These are phyloP conservation scores for Plutomurus gul DNA, from an alignment of 1,140 invertebrate species.

Conservation along the genomic window DNA sequence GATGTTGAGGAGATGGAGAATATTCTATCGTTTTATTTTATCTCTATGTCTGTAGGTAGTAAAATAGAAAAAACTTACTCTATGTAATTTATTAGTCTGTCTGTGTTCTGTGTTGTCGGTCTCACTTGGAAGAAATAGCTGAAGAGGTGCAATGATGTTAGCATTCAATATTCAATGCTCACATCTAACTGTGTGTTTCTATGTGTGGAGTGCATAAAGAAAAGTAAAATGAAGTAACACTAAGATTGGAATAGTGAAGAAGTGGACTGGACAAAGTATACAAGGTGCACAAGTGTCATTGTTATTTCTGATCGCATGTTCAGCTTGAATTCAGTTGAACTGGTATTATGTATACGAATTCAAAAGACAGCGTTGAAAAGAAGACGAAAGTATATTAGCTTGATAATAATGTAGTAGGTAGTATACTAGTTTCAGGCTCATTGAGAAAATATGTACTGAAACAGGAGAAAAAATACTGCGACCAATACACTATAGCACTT, in stretches of 20 bases:
- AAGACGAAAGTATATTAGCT: no score
- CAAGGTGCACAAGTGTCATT: not conserved
- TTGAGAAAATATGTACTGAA: no score
- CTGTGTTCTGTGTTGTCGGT: not conserved
- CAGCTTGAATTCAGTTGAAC: no score
- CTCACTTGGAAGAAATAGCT: not conserved
- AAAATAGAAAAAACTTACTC: not conserved
- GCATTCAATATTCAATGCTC: not conserved
- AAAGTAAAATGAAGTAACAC: no score
- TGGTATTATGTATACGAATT: no score
- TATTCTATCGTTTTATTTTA: not conserved
- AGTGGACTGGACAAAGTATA: not conserved
- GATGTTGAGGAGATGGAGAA: no score
- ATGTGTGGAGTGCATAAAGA: not conserved
- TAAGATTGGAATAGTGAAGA: not conserved
- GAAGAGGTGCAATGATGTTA: not conserved
- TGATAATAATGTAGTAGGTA: no score
- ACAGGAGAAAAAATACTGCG: no score
- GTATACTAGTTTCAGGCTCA: not conserved
- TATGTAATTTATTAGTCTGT: not conserved
- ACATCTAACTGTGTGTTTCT: not conserved
- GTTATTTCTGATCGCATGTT: not conserved
- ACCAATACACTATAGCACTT: no score
- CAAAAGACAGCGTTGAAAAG: no score
- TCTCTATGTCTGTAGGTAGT: not conserved